These are phyloP conservation scores for Alligator sinensis DNA, from an alignment of 2,113 vertebrate species.

Conservation along the genomic window DNA sequence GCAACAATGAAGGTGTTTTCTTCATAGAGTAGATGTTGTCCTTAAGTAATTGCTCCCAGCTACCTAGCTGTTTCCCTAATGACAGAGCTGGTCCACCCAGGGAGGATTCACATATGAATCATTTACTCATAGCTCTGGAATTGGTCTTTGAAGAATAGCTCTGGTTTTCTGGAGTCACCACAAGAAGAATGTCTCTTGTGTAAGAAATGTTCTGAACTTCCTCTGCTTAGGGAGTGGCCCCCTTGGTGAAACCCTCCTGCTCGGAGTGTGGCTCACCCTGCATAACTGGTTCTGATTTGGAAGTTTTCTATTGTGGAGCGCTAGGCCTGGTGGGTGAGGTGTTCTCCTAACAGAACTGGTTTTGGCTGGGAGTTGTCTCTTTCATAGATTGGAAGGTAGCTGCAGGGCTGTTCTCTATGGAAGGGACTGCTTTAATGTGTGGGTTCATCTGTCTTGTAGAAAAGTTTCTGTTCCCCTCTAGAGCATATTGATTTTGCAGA, in stretches of 20 bases:
- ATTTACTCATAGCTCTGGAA: accelerated
- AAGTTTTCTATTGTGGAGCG: constrained; percentile 27
- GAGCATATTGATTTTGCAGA: neutral
- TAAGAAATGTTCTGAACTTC: constrained; percentile 31
- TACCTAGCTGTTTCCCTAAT: neutral
- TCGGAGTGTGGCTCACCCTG: constrained; percentile 62
- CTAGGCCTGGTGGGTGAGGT: constrained; percentile 25
- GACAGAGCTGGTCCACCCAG: neutral
- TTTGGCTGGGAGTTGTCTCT: constrained; percentile 6
- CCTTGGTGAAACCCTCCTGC: constrained; percentile 38
- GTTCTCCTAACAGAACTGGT: constrained; percentile 45
- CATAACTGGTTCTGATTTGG: constrained; percentile 67
- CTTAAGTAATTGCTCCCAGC: neutral
- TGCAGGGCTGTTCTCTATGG: too few relatives aligned
- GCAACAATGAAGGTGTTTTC: neutral
- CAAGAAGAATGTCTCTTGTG: constrained; percentile 9
- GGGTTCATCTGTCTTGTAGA: neutral
- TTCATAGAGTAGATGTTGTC: neutral
- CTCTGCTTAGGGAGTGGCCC: constrained; percentile 73
- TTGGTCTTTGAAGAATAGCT: neutral
- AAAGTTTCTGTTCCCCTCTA: neutral
- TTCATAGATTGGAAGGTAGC: neutral
- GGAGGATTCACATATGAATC: neutral
- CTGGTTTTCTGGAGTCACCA: neutral
- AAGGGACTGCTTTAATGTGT: too few relatives aligned